These are phyloP conservation scores for Drosophila lowei DNA, from an alignment of 1,140 invertebrate genomes.

Conservation along the genomic window DNA sequence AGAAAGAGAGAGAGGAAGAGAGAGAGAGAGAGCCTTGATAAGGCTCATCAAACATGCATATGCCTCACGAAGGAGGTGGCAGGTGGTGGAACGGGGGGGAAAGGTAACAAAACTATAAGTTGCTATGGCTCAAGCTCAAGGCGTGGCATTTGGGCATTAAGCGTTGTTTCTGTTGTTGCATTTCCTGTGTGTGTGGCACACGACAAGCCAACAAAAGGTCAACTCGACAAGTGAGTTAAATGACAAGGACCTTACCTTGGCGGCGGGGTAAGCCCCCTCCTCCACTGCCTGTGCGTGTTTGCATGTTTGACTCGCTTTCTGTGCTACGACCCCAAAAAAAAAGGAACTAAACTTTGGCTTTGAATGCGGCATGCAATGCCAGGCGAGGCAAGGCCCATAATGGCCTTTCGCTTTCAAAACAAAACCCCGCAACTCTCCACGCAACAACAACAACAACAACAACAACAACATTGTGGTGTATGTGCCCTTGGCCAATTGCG, in stretches of 20 bases:
- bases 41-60: slow-evolving; percentile 72
- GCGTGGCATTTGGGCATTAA: slow-evolving; percentile 72
- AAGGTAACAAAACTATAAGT: slow-evolving; percentile 37
- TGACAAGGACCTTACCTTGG: slow-evolving; percentile 78
- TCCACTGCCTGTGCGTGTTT: slow-evolving; percentile 58
- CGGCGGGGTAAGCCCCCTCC: slow-evolving; percentile 4
- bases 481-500: slow-evolving; percentile 68
- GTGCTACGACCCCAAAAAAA: slow-evolving; percentile 66
- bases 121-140: slow-evolving; percentile 63
- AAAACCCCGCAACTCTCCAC: slow-evolving; percentile 35
- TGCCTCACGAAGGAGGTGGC: slow-evolving; percentile 9
- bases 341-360: slow-evolving; percentile 49
- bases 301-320: slow-evolving; percentile 44
- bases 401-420: slow-evolving; percentile 80
- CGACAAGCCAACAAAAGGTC: slow-evolving; percentile 66
- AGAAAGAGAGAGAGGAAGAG: too few relatives aligned
- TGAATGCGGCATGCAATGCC: slow-evolving; percentile 69
- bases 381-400: slow-evolving; percentile 40
- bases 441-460: background rate
- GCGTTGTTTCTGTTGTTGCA: slow-evolving; percentile 23
- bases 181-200: slow-evolving; percentile 43
- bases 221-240: slow-evolving; percentile 75
- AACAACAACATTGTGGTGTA: slow-evolving; percentile 5
- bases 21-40: slow-evolving; percentile 60
- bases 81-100: background rate